These are phyloP conservation scores for Macaria liturata DNA, from an alignment of 2,888 invertebrate species.

Conservation along the genomic window DNA sequence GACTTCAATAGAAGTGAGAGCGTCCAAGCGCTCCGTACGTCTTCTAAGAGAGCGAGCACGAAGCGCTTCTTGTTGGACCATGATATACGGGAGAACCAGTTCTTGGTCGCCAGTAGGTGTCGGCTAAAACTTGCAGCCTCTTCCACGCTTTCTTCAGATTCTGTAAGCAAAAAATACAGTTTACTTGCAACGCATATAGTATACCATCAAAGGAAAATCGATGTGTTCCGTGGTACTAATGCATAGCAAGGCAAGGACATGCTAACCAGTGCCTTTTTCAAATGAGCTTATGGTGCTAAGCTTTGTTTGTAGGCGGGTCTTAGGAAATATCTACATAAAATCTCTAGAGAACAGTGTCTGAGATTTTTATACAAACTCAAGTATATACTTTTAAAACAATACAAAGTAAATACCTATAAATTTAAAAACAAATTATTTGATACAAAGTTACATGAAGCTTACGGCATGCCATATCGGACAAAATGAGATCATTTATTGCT, in stretches of 20 bases:
- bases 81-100: constrained; percentile 66
- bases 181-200: background rate
- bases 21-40: constrained; percentile 60
- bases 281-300: too few species aligned
- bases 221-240: too few species aligned
- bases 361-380: too few species aligned
- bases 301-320: too few species aligned
- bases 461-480: constrained; percentile 64
- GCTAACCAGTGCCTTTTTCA: too few species aligned
- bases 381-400: too few species aligned
- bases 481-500: constrained; percentile 62
- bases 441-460: constrained; percentile 13
- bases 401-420: too few species aligned
- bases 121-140: constrained; percentile 50
- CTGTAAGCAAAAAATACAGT: constrained; percentile 32
- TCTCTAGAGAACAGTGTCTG: too few species aligned
- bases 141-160: constrained; percentile 37
- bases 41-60: constrained; percentile 55
- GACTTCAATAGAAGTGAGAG: constrained; percentile 68
- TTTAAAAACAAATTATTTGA: too few species aligned
- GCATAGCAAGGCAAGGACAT: too few species aligned
- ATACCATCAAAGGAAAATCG: too few species aligned
- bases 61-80: constrained; percentile 65
- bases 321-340: too few species aligned
- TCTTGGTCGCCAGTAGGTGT: constrained; percentile 57